Evolutionary conservation across 2,113 vertebrate genomes (phyloP), one percentile per base, ranked within the genome.

Genomic region (Hemibates koningsi): DNA sequence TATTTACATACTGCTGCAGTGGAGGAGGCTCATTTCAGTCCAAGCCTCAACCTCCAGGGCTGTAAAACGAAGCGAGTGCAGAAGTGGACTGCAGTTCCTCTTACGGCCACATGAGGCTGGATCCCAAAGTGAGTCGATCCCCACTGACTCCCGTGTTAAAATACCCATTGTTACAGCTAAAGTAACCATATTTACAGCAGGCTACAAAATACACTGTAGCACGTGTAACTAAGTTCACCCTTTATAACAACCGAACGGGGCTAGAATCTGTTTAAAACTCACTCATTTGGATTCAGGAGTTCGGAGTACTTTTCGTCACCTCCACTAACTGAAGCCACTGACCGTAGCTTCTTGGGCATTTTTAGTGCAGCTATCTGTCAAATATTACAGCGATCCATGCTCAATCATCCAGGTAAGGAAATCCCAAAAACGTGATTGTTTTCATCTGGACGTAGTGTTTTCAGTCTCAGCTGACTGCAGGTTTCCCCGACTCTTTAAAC

Each of bases 1-100:
- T 45, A 27, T 71, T 71, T 71, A 71, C 41, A 45, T 73, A 27
- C 68, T 45, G 68, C 13, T 73, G 41, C 68, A 27, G 68, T 45
- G 41, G 13, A 17, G 41, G 68, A 73, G 21, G 41, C 14, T 73
- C 41, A 4, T 73, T 45, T 45, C 2, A 73, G 24, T 73, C 41
- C 38, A 73, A 45, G 38, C 38, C 21, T 43, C 66, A 43, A 27
- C 68, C 21, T 45, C 68, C 38, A 17, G 41, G 41, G 68, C 13
- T 29, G 41, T 1, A 45, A 73, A 27, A 27, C 0, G 13, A 73
- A 45, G 21, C 13, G 41, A 10, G 21, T 9, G 21, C 38, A 73
- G 13, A 73, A 73, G 41, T 45, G 2, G 41, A 2, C 41, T 73
- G 41, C 41, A 73, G 41, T 73, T 45, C 68, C 68, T 73, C 41